Conservation (phyloP, 35 echinoderm and acorn worm species). For the Apostichopus japonicus region DNA sequence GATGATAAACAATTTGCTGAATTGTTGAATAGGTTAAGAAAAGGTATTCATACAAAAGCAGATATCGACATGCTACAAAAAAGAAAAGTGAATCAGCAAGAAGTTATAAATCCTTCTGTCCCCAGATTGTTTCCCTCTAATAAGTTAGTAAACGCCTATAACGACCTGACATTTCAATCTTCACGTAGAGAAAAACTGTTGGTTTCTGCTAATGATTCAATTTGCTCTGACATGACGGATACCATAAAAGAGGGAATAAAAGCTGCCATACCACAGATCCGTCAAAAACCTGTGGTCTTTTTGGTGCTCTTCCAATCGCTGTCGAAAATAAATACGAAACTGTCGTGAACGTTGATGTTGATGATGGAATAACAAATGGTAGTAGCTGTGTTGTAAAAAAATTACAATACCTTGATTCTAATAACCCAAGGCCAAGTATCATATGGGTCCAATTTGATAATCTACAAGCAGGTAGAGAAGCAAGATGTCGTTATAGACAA, state of each 20-base stretch:
- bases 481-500: neutral
- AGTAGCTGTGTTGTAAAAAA: neutral
- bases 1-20: slow-evolving; percentile 73
- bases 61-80: neutral
- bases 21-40: slow-evolving; percentile 70
- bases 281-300: neutral
- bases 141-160: slow-evolving; percentile 18
- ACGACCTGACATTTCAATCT: neutral
- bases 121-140: slow-evolving; percentile 24
- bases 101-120: neutral
- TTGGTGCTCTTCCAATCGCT: neutral
- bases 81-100: neutral
- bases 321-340: slow-evolving; percentile 31
- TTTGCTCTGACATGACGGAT: neutral
- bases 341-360: slow-evolving; percentile 29
- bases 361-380: slow-evolving; percentile 63
- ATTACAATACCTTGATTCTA: neutral
- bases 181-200: neutral
- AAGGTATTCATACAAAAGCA: neutral
- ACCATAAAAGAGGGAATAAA: neutral
- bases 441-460: slow-evolving; percentile 33
- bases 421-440: neutral
- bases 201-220: neutral
- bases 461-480: neutral
- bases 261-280: slow-evolving; percentile 7